Evolutionary conservation across 2,113 vertebrate genomes (phyloP).

Genomic region (Dasyprocta punctata): DNA sequence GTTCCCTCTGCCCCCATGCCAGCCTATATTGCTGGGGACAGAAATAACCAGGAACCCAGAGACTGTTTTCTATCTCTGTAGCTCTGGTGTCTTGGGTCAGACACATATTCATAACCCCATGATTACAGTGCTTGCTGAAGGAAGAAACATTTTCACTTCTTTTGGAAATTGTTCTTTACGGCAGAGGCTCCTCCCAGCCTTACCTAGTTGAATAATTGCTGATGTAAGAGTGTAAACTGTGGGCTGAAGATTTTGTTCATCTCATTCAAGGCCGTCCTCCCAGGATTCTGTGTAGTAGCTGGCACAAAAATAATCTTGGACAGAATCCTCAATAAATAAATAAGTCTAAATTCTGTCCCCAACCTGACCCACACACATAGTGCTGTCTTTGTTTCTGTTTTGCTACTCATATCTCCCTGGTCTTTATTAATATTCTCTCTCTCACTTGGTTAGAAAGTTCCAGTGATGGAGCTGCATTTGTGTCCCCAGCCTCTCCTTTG

Average conservation of each 20-base stretch:
- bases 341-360: background rate
- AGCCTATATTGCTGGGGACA: background rate
- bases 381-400: background rate
- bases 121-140: background rate
- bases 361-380: background rate
- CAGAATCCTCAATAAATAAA: background rate
- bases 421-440: background rate
- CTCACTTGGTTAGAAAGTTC: background rate
- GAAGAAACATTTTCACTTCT: background rate
- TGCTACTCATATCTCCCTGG: background rate
- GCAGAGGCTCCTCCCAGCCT: too few species aligned
- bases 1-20: background rate
- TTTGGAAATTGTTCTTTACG: background rate
- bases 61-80: background rate
- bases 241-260: background rate
- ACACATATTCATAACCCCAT: too few species aligned
- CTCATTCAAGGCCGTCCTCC: rapidly evolving
- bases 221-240: background rate
- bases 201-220: background rate
- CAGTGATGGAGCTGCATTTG: background rate
- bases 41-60: background rate
- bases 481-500: too few species aligned
- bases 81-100: background rate
- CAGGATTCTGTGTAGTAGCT: too few species aligned
- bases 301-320: background rate